phyloP scores from a whole-genome alignment of 2,888 invertebrate genomes.

The Hirtodrosophila histrioides region DNA sequence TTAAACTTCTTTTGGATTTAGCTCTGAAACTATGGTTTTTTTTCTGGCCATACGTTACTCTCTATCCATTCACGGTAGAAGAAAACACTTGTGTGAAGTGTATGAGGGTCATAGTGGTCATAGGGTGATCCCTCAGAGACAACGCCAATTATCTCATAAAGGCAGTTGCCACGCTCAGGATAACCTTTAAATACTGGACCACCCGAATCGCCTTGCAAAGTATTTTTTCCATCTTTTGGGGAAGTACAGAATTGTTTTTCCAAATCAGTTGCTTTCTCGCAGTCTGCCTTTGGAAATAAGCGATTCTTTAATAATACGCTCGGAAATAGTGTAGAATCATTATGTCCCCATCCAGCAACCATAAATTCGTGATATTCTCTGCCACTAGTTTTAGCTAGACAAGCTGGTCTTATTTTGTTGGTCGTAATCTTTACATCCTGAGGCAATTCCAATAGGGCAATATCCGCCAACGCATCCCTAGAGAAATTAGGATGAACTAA shows the following conservation, averaged over 20 bases:
- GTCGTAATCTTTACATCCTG: neutral
- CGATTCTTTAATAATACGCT: constrained; percentile 1
- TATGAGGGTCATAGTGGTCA: rapidly evolving
- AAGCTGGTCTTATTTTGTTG: constrained; percentile 28
- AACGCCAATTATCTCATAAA: constrained; percentile 20
- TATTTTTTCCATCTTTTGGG: neutral
- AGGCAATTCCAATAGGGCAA: constrained; percentile 28
- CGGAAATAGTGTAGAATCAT: rapidly evolving
- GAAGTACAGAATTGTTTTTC: constrained; percentile 18
- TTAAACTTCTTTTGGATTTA: no score
- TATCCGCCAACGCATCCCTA: neutral
- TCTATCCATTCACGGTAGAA: constrained; percentile 46
- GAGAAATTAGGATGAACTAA: neutral
- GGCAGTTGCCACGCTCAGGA: constrained; percentile 9
- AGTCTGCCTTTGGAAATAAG: neutral
- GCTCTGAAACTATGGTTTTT: no score
- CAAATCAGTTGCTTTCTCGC: rapidly evolving
- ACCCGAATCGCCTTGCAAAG: constrained; percentile 38
- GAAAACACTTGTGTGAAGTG: constrained; percentile 20
- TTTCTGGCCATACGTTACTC: constrained; percentile 23
- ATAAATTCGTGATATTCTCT: neutral
- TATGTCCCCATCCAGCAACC: constrained; percentile 25
- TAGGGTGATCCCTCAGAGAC: neutral
- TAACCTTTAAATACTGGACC: constrained; percentile 33
- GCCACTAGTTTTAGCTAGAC: constrained; percentile 13